Evolutionary conservation across 1,140 invertebrate genomes (phyloP).

Genomic region (Leptinotarsa defecta): DNA sequence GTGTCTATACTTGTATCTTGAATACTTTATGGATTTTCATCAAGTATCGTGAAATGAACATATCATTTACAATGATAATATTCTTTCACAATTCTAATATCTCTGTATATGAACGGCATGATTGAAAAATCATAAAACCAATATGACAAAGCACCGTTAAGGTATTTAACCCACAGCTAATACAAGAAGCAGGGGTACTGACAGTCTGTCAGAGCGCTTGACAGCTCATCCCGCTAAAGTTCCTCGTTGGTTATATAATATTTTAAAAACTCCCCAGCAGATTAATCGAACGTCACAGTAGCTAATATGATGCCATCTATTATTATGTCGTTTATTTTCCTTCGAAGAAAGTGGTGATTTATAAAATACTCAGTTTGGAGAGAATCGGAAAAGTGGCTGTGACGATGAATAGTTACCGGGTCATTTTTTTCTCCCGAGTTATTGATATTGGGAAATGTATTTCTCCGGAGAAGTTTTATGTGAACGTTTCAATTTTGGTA

Average conservation of each 20-base stretch:
- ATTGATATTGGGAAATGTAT: no score
- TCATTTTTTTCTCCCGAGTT: no score
- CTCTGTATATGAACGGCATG: background rate
- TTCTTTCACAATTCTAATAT: no score
- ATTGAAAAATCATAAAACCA: background rate
- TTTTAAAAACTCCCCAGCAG: conserved; percentile 8
- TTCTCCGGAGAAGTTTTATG: no score
- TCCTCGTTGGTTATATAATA: conserved; percentile 7
- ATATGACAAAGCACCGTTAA: background rate
- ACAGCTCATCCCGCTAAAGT: conserved; percentile 11
- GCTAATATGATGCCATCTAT: conserved; percentile 19
- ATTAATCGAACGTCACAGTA: conserved; percentile 19
- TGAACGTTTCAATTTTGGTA: no score
- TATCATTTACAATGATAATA: no score
- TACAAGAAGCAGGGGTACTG: conserved; percentile 16
- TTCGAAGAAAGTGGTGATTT: conserved; percentile 10
- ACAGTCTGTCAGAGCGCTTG: background rate
- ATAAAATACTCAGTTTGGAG: background rate
- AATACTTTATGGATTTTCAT: no score
- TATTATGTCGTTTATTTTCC: conserved; percentile 21
- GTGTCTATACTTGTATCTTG: no score
- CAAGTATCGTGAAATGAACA: no score
- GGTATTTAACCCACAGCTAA: conserved; percentile 13
- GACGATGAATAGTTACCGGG: background rate
- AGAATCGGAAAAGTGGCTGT: background rate